Conservation (phyloP, 1,140 invertebrate species). For the Chironomus tepperi region DNA sequence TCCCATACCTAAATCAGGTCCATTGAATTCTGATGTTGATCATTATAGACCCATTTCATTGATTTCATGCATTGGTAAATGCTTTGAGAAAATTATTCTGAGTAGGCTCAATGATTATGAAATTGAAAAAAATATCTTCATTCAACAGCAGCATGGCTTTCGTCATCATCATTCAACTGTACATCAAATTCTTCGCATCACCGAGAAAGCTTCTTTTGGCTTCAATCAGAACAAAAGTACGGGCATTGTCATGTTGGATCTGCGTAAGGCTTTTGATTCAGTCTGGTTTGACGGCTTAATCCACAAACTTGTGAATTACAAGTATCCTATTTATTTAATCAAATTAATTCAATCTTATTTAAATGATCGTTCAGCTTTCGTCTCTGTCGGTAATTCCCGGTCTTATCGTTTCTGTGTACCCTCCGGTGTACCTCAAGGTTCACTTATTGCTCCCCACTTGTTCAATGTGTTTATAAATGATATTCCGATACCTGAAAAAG, state of each 20-base stretch:
- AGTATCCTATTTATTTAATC: constrained; percentile 28
- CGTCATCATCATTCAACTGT: no score
- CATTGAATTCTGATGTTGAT: constrained; percentile 25
- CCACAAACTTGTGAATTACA: constrained; percentile 30
- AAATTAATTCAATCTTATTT: constrained; percentile 29
- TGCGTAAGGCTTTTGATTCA: constrained; percentile 35
- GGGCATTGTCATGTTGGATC: constrained; percentile 32
- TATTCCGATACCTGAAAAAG: constrained; percentile 26
- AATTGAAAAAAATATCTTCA: constrained; percentile 23
- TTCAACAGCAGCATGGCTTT: no score
- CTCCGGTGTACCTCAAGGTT: constrained; percentile 34
- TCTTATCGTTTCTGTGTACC: constrained; percentile 26
- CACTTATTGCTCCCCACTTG: constrained; percentile 30
- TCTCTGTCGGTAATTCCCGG: background rate
- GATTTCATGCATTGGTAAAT: constrained; percentile 30
- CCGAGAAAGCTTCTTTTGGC: constrained; percentile 30
- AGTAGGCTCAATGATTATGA: constrained; percentile 29
- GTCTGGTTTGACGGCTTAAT: constrained; percentile 35
- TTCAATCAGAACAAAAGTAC: constrained; percentile 31
- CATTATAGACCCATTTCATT: constrained; percentile 36
- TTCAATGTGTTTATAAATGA: constrained; percentile 31
- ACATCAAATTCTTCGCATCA: no score
- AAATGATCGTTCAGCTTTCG: background rate
- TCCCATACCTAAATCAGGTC: constrained; percentile 37
- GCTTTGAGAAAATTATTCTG: constrained; percentile 32